Base-by-base conservation (phyloP, 2,888 invertebrate genomes). In the Schrankia costaestrigalis region DNA sequence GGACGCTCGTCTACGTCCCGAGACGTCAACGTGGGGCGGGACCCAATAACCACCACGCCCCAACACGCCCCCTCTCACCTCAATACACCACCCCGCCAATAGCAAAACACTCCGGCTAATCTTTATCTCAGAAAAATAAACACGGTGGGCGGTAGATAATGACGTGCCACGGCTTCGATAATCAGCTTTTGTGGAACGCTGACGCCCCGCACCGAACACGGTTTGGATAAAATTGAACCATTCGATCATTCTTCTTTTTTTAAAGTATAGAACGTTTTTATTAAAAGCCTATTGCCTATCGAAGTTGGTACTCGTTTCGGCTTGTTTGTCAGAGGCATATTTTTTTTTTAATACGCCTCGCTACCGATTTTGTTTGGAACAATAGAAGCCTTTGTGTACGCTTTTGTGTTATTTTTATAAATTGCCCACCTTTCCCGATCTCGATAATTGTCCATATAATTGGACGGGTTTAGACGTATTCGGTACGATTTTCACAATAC, bases 91-190 rank as follows among this genome's bases (percentile, higher is more conserved):
- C 65, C 69, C 76, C 78, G 71, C 86, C 86, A 84, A 85, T 83
- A 70, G 76, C 72, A 66, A 68, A 66, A 64, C 78, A 77, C 82
- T 78, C 74, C 56, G 63, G 88, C 85, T 88, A 86, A 88, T 88
- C 87, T 86, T 79, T 86, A 85, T 84, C 86, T 84, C 68, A 78
- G 75, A 84, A 88, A 88, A 87, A 85, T 87, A 88, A 88, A 87
- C 86, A 83, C 74, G 77, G 78, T 75, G 75, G 81, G 78, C 77
- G 81, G 78, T 75, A 80, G 85, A 87, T 87, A 86, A 88, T 83
- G 81, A 81, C 77, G 70, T 64, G 71, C 74, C 68, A 64, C 71
- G 73, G 70, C 67, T 75, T 60, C 73, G 72, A 81, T 85, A 85
- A 85, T 87, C 82, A 85, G 74, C 75, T 81, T 85, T 84, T 85